Base-by-base conservation (phyloP, 35 echinoderm and acorn worm species). In the Acanthaster planci region DNA sequence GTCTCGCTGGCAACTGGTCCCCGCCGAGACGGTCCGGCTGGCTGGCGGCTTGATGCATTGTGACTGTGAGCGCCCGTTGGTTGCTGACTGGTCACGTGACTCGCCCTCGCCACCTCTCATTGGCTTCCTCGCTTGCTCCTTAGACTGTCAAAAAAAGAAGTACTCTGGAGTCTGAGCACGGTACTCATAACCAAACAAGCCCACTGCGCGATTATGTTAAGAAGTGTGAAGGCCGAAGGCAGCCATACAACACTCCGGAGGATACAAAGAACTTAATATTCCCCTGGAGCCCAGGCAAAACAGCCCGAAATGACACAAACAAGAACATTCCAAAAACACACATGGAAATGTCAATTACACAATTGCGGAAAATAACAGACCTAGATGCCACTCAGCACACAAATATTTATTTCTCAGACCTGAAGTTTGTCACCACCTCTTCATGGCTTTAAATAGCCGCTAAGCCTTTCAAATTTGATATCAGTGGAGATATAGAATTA, bases 11-110 rank as follows among this genome's bases (percentile, higher is more conserved):
- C 29, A 72, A 34, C 34, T 72, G 19, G 57, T 72, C 21, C 64
- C 64, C 29, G 64, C 34, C 64, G 64, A 72, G 26, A 72, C 64
- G 64, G 64, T 72, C 64, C 64, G 64, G 34, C 64, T 72, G 64
- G 64, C 64, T 26, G 18, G 64, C 30, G 64, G 34, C 34, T 72
- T 72, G 29, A 72, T 72, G 64, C 34, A 34, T 29, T 72, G 64
- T 34, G 26, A 10, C 64, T 72, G 64, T 26, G 26, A 34, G 34
- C 34, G 64, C 64, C 64, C 64, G 30, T 72, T 72, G 64, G 64
- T 72, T 26, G 64, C 23, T 29, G 64, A 26, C 64, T 8, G 22
- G 29, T 72, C 64, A 72, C 64, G 34, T 72, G 64, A 72, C 34
- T 26, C 14, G 64, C 64, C 30, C 7, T 72, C 64, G 34, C 64